Evolutionary conservation across 2,888 invertebrate genomes (phyloP).

Genomic region (Rotaria magnacalcarata): DNA sequence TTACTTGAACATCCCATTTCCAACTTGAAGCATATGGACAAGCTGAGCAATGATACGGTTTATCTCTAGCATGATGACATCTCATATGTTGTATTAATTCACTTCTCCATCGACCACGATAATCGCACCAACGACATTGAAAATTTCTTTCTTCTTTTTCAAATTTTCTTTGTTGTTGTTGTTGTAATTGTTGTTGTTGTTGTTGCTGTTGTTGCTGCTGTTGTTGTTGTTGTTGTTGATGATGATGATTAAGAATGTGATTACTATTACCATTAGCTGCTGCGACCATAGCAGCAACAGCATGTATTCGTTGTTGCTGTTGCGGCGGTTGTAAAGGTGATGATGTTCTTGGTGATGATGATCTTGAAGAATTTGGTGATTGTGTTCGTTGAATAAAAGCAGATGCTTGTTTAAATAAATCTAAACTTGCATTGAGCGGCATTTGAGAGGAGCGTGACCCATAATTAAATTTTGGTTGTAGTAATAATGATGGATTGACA

Average conservation of each 20-base stretch:
- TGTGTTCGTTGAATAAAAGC: neutral
- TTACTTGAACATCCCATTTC: slow-evolving; percentile 46
- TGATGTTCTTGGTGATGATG: slow-evolving; percentile 11
- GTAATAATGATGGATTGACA: slow-evolving; percentile 7
- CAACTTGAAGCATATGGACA: slow-evolving; percentile 54
- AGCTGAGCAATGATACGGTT: slow-evolving; percentile 57
- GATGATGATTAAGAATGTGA: neutral
- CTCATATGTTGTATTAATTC: slow-evolving; percentile 60
- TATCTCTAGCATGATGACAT: slow-evolving; percentile 57
- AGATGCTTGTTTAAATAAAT: slow-evolving; percentile 16
- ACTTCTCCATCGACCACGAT: slow-evolving; percentile 58
- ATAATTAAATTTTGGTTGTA: slow-evolving; percentile 5
- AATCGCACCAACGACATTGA: slow-evolving; percentile 57
- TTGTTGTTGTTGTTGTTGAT: neutral
- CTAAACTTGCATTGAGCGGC: neutral
- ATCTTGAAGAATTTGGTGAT: neutral
- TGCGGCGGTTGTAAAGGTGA: slow-evolving; percentile 15
- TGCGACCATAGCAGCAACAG: neutral
- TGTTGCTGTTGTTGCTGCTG: neutral
- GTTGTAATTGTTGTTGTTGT: neutral
- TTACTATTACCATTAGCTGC: neutral
- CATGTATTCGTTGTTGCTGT: neutral
- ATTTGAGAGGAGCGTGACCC: neutral
- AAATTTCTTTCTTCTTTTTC: slow-evolving; percentile 50
- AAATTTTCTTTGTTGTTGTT: slow-evolving; percentile 37